Percentiles rank a stretch among this genome's conserved stretches.
These are phyloP conservation scores for Electrona antarctica DNA, from an alignment of 2,113 vertebrate genomes.

Conservation along the genomic window DNA sequence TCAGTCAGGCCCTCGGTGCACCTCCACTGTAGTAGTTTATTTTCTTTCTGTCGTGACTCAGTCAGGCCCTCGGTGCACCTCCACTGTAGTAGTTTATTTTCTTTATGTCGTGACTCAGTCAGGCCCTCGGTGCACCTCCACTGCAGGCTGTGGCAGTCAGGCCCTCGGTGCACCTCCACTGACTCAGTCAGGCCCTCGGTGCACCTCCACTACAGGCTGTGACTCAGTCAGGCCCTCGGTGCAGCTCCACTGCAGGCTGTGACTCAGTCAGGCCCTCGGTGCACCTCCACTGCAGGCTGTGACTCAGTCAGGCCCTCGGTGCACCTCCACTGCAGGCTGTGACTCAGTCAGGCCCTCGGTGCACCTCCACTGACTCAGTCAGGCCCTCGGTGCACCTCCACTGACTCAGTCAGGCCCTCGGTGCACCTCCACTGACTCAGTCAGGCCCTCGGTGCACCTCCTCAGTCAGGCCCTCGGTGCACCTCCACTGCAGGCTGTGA, in stretches of 20 bases:
- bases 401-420: slow-evolving; percentile 40
- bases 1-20: slow-evolving; percentile 30
- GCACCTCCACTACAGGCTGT: too few species aligned
- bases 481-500: too few species aligned
- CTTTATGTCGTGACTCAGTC: slow-evolving; percentile 47
- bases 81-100: slow-evolving; percentile 23
- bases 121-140: slow-evolving; percentile 4
- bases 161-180: slow-evolving; percentile 14
- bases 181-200: slow-evolving; percentile 35
- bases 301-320: slow-evolving; percentile 35
- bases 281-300: too few species aligned
- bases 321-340: too few species aligned
- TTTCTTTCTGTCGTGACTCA: slow-evolving; percentile 43
- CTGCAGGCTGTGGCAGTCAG: too few species aligned
- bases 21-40: slow-evolving; percentile 35
- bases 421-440: slow-evolving; percentile 48
- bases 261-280: slow-evolving; percentile 35
- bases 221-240: slow-evolving; percentile 35
- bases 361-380: slow-evolving; percentile 52
- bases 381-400: slow-evolving; percentile 4
- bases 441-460: slow-evolving; percentile 13
- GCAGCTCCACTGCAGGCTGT: too few species aligned
- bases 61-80: slow-evolving; percentile 19
- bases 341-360: slow-evolving; percentile 35
- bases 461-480: slow-evolving; percentile 32